Percentiles rank a stretch among this genome's conserved stretches.
phyloP scores from a whole-genome alignment of 2,797 vertebrate species.

The Platalea minor region DNA sequence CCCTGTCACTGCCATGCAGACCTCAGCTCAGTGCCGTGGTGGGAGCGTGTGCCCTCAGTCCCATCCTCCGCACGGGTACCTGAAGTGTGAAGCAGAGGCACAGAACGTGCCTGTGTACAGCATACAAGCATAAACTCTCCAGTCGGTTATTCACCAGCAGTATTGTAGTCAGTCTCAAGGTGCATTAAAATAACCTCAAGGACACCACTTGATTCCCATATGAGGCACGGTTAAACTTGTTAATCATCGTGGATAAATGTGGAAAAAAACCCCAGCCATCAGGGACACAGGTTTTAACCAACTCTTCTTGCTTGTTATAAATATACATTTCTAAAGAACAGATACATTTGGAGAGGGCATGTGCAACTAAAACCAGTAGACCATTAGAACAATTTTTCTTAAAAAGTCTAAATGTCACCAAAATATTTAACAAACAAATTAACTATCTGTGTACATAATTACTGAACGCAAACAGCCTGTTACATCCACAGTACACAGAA shows the following conservation, averaged over 20 bases:
- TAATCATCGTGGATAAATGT: background rate
- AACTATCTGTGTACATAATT: rapidly evolving
- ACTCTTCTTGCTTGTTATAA: background rate
- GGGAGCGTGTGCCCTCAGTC: rapidly evolving
- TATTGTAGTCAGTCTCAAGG: background rate
- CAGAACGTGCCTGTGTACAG: background rate
- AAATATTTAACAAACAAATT: rapidly evolving
- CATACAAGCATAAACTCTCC: background rate
- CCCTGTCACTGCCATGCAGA: too few species aligned
- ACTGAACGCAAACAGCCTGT: background rate
- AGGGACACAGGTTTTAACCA: background rate
- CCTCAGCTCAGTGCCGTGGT: background rate
- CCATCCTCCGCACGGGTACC: background rate
- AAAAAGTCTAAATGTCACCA: background rate
- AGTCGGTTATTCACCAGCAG: too few species aligned
- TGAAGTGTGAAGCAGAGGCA: background rate
- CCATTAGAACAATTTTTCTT: background rate
- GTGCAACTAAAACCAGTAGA: background rate
- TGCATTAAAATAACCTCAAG: background rate
- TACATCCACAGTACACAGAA: background rate
- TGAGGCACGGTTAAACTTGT: background rate
- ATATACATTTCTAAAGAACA: background rate
- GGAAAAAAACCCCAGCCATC: background rate
- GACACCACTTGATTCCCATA: background rate
- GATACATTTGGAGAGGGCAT: rapidly evolving